phyloP scores from a whole-genome alignment of 92 coral and sea anemone genomes.

The Porites lobata region DNA sequence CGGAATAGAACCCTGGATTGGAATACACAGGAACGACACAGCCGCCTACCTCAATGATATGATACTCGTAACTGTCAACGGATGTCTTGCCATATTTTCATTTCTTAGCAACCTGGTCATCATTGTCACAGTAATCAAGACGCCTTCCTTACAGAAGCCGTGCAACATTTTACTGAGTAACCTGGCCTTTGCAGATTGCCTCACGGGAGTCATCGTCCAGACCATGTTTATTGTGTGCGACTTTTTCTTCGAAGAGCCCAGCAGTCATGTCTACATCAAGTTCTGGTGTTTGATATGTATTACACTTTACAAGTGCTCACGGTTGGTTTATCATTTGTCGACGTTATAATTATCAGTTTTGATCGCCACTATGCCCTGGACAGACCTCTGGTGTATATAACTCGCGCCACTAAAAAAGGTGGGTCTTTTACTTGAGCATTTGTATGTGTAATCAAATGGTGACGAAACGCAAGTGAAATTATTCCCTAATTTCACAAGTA shows the following conservation, averaged over 20 bases:
- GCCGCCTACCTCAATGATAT: not conserved
- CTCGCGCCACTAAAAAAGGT: not conserved
- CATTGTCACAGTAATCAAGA: constrained; percentile 3
- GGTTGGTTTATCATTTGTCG: not conserved
- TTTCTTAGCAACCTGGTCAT: constrained; percentile 2
- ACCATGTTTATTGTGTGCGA: constrained; percentile 8
- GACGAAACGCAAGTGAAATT: no score
- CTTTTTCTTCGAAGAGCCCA: not conserved
- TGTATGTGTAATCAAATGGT: no score
- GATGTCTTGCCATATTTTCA: not conserved
- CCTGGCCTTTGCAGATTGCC: constrained; percentile 11
- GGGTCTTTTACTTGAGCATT: not conserved
- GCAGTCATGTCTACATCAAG: constrained; percentile 1
- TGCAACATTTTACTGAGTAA: constrained; percentile 1
- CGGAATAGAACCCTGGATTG: not conserved
- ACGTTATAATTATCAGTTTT: not conserved
- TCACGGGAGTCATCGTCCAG: not conserved
- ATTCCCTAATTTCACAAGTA: no score
- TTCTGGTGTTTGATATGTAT: not conserved
- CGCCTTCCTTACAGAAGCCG: not conserved
- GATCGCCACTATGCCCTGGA: not conserved
- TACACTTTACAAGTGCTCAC: not conserved
- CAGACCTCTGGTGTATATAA: not conserved
- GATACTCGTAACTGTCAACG: not conserved
- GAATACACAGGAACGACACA: not conserved